Evolutionary conservation across 92 coral and sea anemone genomes (phyloP).

Genomic region (Diadumene lineata): DNA sequence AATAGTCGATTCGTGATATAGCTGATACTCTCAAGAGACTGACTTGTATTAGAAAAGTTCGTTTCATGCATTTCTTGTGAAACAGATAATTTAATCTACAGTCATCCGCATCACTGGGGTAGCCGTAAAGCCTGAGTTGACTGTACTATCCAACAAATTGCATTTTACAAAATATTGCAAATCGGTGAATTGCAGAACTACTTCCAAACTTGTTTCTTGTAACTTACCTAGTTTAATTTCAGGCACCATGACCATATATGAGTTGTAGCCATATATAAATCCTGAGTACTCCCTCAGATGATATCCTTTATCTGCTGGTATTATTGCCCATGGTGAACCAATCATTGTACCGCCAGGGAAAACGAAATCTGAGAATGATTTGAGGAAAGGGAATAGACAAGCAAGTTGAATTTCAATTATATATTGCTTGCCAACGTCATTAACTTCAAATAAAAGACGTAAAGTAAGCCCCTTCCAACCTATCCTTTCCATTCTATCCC

Average conservation of each 20-base stretch:
- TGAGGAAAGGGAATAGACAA: not conserved
- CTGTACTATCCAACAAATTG: too few species aligned
- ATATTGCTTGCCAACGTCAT: not conserved
- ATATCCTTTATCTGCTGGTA: slow-evolving; percentile 36
- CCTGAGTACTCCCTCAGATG: slow-evolving; percentile 50
- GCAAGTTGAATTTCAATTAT: not conserved
- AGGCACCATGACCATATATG: slow-evolving; percentile 51
- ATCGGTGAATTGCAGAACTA: too few species aligned
- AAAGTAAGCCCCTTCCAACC: not conserved
- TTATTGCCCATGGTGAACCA: slow-evolving; percentile 71
- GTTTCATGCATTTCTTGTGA: not conserved
- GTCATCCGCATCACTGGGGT: not conserved
- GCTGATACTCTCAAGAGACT: not conserved
- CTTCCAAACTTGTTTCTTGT: not conserved
- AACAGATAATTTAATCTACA: not conserved
- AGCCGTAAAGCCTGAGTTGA: too few species aligned
- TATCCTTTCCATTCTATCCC: too few species aligned
- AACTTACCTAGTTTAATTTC: slow-evolving; percentile 68
- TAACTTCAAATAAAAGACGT: not conserved
- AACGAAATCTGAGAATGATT: slow-evolving; percentile 53
- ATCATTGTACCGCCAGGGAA: slow-evolving; percentile 43
- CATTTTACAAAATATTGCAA: too few species aligned
- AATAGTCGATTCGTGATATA: too few species aligned
- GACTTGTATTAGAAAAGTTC: not conserved
- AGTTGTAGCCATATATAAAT: slow-evolving; percentile 56